Evolutionary conservation across 2,888 invertebrate genomes (phyloP).

Genomic region (Drosophila anomelani): DNA sequence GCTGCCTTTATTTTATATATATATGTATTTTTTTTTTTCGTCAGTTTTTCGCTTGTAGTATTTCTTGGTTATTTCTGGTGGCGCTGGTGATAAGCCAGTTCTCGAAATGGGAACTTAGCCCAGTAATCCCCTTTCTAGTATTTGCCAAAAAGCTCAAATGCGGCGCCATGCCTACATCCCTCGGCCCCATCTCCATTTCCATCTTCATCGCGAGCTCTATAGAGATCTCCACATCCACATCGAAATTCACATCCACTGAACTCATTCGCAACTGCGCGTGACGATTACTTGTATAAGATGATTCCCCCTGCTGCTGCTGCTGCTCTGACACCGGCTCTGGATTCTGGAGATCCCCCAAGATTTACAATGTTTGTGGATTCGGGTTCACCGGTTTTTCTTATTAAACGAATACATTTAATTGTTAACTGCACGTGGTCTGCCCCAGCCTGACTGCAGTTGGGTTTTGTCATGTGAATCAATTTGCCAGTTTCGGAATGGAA

Average conservation of each 20-base stretch:
- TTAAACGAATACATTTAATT: slow-evolving; percentile 20
- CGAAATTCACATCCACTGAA: slow-evolving; percentile 28
- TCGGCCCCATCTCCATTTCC: background rate
- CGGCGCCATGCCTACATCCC: slow-evolving; percentile 35
- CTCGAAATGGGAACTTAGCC: slow-evolving; percentile 38
- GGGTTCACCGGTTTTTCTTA: slow-evolving; percentile 25
- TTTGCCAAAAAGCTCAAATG: slow-evolving; percentile 59
- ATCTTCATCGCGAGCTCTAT: background rate
- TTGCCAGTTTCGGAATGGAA: background rate
- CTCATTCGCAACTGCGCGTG: slow-evolving; percentile 39
- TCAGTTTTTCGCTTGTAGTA: background rate
- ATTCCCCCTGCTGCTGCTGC: background rate
- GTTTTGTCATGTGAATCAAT: slow-evolving; percentile 27
- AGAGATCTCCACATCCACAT: background rate
- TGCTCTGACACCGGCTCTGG: background rate
- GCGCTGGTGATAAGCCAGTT: slow-evolving; percentile 25
- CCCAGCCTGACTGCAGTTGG: background rate
- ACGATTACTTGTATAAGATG: slow-evolving; percentile 17
- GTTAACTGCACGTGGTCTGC: slow-evolving; percentile 23
- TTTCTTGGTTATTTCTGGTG: slow-evolving; percentile 24
- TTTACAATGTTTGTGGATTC: slow-evolving; percentile 35
- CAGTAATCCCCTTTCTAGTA: slow-evolving; percentile 59
- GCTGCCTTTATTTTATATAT: slow-evolving; percentile 4
- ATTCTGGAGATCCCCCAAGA: slow-evolving; percentile 23
- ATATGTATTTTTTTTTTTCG: background rate